phyloP scores from a whole-genome alignment of 2,888 invertebrate genomes.

The Mesorhabditis belari region DNA sequence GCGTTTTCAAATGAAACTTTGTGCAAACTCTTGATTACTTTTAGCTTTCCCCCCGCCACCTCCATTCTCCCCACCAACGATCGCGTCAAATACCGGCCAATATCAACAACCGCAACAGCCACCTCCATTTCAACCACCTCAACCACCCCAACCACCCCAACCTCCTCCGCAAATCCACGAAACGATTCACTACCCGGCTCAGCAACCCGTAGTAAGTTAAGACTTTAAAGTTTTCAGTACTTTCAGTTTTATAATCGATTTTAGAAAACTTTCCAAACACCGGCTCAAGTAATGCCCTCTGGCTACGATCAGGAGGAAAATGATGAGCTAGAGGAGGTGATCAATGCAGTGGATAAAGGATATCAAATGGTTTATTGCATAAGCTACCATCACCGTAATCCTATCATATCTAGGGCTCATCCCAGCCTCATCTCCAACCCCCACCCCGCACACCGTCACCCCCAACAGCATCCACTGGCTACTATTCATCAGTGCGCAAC shows the following conservation, averaged over 20 bases:
- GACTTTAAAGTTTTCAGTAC: too few species aligned
- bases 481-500: background rate
- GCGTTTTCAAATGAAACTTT: too few species aligned
- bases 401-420: too few species aligned
- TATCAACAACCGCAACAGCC: background rate
- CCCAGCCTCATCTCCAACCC: too few species aligned
- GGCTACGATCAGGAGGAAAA: background rate
- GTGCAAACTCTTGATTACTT: too few species aligned
- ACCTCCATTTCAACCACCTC: background rate
- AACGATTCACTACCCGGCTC: background rate
- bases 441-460: too few species aligned
- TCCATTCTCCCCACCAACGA: too few species aligned
- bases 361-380: background rate
- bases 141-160: background rate
- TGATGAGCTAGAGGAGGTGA: background rate
- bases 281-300: background rate
- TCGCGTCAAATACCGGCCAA: too few species aligned
- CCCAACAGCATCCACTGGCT: background rate
- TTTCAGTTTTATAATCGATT: too few species aligned
- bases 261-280: background rate
- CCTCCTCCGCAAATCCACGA: background rate
- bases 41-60: too few species aligned
- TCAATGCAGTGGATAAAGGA: background rate
- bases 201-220: background rate
- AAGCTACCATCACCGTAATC: background rate